Evolutionary conservation across 92 coral and sea anemone species (phyloP).

Genomic region (Nematostella vectensis): DNA sequence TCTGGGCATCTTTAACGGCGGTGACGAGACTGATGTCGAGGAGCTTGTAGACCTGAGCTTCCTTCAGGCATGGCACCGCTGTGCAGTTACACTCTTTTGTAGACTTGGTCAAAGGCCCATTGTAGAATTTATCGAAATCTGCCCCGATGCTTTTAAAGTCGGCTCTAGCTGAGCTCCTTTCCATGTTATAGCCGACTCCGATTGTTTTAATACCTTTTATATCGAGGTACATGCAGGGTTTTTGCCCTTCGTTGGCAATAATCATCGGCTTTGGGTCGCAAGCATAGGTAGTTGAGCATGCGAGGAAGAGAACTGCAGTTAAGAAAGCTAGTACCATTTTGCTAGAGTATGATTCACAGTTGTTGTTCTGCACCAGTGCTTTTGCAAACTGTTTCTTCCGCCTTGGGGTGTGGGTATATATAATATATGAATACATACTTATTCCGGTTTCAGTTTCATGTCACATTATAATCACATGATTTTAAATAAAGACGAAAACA

Average conservation of each 20-base stretch:
- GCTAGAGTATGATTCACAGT: neutral
- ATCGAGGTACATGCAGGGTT: slow-evolving; percentile 74
- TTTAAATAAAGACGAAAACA: too few relatives aligned
- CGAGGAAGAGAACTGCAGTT: neutral
- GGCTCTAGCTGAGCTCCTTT: slow-evolving; percentile 34
- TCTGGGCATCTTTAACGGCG: slow-evolving; percentile 57
- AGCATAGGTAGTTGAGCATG: neutral
- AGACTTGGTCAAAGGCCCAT: slow-evolving; percentile 54
- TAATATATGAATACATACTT: too few relatives aligned
- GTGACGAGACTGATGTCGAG: slow-evolving; percentile 40
- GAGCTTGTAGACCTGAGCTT: slow-evolving; percentile 49
- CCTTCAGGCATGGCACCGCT: slow-evolving; percentile 57
- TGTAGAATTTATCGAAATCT: slow-evolving; percentile 58
- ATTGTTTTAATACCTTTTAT: slow-evolving; percentile 58
- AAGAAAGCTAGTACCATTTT: neutral
- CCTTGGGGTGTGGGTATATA: too few relatives aligned
- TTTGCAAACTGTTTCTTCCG: neutral
- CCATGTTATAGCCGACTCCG: slow-evolving; percentile 78
- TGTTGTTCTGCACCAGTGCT: neutral
- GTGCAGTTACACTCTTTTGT: slow-evolving; percentile 47
- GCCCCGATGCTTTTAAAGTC: slow-evolving; percentile 60
- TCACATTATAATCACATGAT: too few relatives aligned
- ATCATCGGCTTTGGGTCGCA: slow-evolving; percentile 76
- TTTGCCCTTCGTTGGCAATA: slow-evolving; percentile 50
- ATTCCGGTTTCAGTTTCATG: too few relatives aligned